phyloP scores from a whole-genome alignment of 2,113 vertebrate genomes.

The Planiliza haematocheilus region DNA sequence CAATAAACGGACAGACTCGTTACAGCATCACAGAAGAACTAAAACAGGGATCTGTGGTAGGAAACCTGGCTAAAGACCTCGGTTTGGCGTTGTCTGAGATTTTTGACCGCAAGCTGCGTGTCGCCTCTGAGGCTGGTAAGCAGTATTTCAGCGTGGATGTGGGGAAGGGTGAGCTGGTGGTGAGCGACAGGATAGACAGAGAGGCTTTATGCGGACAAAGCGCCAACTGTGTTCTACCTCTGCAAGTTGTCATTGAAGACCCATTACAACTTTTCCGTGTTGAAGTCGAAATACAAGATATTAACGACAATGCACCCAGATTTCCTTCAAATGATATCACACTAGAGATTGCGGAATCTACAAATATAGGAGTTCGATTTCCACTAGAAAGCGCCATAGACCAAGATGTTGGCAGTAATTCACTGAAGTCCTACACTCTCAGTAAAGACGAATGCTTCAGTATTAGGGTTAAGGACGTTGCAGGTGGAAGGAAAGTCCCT shows the following conservation, averaged over 20 bases:
- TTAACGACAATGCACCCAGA: constrained; percentile 86
- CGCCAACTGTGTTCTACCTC: constrained; percentile 79
- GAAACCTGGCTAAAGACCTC: constrained; percentile 84
- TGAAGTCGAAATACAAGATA: constrained; percentile 85
- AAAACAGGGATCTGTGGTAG: constrained; percentile 81
- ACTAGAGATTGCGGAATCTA: constrained; percentile 83
- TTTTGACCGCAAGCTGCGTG: constrained; percentile 78
- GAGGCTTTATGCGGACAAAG: constrained; percentile 85
- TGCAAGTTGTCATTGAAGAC: constrained; percentile 83
- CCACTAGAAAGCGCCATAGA: constrained; percentile 87
- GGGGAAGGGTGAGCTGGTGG: constrained; percentile 82
- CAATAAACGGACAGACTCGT: constrained; percentile 71
- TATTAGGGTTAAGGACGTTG: constrained; percentile 54
- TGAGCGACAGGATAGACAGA: constrained; percentile 86
- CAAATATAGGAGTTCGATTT: constrained; percentile 79
- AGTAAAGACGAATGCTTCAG: constrained; percentile 81
- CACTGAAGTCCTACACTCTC: constrained; percentile 83
- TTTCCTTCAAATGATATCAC: constrained; percentile 81
- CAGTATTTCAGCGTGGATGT: constrained; percentile 84
- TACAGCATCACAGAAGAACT: constrained; percentile 83
- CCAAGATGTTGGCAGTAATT: constrained; percentile 85
- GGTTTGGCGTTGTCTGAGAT: constrained; percentile 82
- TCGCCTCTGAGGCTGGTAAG: constrained; percentile 83
- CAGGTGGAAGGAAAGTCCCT: constrained; percentile 61
- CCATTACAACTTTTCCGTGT: constrained; percentile 74